Percentiles rank a stretch among this genome's conserved stretches.
These are phyloP conservation scores for Sarcoramphus papa DNA, from an alignment of 2,797 vertebrate species.

Conservation along the genomic window DNA sequence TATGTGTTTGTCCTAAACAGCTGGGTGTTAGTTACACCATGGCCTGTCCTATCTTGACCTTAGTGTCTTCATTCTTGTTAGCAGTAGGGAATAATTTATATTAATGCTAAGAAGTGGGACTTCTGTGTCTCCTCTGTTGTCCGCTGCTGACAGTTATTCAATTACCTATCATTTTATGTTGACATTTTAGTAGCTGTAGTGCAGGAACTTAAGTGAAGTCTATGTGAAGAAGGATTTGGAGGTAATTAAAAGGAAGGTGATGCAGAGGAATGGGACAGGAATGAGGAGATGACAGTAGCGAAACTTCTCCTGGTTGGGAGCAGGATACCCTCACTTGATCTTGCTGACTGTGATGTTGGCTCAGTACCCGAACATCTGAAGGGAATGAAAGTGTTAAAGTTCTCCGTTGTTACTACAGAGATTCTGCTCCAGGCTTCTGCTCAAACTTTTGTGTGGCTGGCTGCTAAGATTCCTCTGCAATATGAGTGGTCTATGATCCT, in stretches of 20 bases:
- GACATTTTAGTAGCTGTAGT: background rate
- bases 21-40: background rate
- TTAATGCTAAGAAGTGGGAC: background rate
- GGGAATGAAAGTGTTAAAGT: background rate
- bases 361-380: background rate
- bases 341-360: background rate
- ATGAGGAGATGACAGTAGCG: background rate
- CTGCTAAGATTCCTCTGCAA: background rate
- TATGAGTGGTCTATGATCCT: background rate
- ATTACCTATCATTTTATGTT: background rate
- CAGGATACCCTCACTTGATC: background rate
- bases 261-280: background rate
- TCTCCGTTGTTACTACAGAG: background rate
- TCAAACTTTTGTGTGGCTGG: background rate
- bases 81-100: background rate
- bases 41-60: background rate
- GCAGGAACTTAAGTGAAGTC: background rate
- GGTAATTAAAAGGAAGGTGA: background rate
- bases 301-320: background rate
- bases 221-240: background rate
- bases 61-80: background rate
- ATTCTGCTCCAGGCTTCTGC: background rate
- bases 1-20: background rate
- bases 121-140: background rate
- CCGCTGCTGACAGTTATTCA: background rate